Conservation (phyloP, 2,888 invertebrate species). For the Epinotia brunnichana region DNA sequence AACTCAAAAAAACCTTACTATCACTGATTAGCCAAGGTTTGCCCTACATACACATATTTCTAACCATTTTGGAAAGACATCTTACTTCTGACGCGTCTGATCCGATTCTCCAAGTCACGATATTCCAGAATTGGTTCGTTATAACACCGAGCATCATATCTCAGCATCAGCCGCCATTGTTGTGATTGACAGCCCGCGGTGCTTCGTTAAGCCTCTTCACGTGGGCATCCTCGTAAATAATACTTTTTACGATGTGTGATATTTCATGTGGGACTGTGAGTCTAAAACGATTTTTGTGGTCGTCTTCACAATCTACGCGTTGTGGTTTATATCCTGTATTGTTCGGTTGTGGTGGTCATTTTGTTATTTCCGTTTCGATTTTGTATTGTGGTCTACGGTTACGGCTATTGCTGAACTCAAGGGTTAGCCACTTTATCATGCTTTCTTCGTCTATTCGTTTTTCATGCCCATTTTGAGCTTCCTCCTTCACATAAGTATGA, state of each 20-base stretch:
- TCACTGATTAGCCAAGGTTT: too few species aligned
- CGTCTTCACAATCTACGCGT: conserved; percentile 1
- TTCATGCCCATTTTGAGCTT: not conserved
- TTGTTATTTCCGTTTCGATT: conserved; percentile 8
- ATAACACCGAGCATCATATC: conserved; percentile 33
- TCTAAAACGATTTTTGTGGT: conserved; percentile 31
- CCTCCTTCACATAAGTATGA: not conserved
- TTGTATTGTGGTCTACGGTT: not conserved
- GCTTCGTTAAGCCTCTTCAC: conserved; percentile 71
- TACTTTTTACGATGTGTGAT: conserved; percentile 68
- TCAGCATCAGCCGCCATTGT: conserved; percentile 32
- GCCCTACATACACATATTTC: not conserved
- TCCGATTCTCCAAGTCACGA: conserved; percentile 31
- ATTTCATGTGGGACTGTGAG: conserved; percentile 61
- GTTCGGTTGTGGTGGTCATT: not conserved
- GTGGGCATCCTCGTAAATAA: conserved; percentile 60
- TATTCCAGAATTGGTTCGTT: conserved; percentile 35
- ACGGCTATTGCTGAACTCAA: not conserved
- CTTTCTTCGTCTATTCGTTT: not conserved
- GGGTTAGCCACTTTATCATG: not conserved
- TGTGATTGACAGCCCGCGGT: conserved; percentile 70
- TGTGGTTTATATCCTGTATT: conserved; percentile 10
- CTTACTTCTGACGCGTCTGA: conserved; percentile 11
- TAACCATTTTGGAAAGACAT: conserved; percentile 15
- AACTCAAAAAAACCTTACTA: too few species aligned